phyloP scores from a whole-genome alignment of 2,797 vertebrate genomes.

The Vultur gryphus region DNA sequence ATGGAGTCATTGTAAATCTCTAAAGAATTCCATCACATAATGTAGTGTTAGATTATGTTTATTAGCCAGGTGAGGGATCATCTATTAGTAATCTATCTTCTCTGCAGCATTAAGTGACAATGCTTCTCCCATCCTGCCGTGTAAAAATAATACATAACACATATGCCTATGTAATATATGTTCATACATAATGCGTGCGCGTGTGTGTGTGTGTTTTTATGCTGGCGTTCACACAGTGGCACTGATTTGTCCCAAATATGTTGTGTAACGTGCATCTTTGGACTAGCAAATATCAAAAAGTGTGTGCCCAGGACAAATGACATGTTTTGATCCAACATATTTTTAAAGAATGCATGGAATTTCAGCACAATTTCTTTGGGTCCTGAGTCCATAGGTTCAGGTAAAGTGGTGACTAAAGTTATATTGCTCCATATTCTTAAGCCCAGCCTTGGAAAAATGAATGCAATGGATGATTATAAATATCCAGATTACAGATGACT shows the following conservation, averaged over 20 bases:
- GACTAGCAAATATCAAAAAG: neutral
- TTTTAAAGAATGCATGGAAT: neutral
- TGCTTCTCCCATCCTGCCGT: neutral
- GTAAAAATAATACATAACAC: neutral
- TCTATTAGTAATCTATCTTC: neutral
- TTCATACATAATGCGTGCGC: no score
- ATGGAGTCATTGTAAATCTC: neutral
- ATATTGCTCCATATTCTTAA: neutral
- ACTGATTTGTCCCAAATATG: neutral
- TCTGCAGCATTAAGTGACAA: neutral
- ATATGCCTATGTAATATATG: accelerated
- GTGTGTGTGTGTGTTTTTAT: neutral
- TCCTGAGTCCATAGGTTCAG: neutral
- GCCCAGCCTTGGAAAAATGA: neutral
- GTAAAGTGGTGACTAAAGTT: neutral
- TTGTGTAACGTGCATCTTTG: neutral
- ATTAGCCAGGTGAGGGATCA: neutral
- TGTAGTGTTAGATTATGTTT: neutral
- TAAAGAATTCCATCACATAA: neutral
- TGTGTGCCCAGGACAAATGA: neutral
- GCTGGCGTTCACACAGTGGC: neutral
- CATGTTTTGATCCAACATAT: neutral
- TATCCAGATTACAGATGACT: neutral
- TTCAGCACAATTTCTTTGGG: neutral
- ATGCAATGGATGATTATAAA: neutral